A percentile compares a stretch with the other conserved stretches of the same genome.
Conservation (phyloP, 2,888 invertebrate genomes). For the Luperina nickerlii region DNA sequence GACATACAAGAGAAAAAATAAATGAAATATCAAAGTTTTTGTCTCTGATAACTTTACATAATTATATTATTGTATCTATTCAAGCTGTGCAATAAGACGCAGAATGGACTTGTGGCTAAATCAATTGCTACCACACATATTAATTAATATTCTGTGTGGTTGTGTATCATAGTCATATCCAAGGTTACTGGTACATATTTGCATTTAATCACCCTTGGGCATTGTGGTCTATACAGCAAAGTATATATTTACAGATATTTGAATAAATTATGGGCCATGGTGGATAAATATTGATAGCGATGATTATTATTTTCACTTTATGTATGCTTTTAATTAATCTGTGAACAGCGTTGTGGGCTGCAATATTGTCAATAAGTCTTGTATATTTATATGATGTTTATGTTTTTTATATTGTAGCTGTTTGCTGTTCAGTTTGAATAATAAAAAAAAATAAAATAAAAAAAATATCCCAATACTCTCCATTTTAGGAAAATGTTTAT, state of each 20-base stretch:
- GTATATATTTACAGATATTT: neutral
- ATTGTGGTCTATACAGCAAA: neutral
- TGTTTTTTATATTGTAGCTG: too few species aligned
- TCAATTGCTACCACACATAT: slow-evolving; percentile 42
- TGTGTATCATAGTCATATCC: slow-evolving; percentile 18
- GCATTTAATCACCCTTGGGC: slow-evolving; percentile 32
- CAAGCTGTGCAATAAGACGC: neutral
- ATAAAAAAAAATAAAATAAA: too few species aligned
- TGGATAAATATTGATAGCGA: too few species aligned
- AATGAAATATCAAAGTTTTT: too few species aligned
- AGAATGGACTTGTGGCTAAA: slow-evolving; percentile 39
- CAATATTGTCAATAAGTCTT: too few species aligned
- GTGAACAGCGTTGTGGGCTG: too few species aligned
- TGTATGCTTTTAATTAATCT: too few species aligned
- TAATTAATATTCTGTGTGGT: slow-evolving; percentile 49
- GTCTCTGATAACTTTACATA: neutral
- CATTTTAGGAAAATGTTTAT: neutral
- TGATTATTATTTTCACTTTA: too few species aligned
- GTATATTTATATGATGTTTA: too few species aligned
- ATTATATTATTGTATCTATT: neutral
- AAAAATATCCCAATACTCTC: too few species aligned
- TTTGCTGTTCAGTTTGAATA: too few species aligned
- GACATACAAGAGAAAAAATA: neutral
- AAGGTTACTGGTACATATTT: slow-evolving; percentile 48
- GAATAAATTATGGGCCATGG: neutral